Conservation (phyloP, 1,140 invertebrate genomes). For the Lysiphlebus fabarum region DNA sequence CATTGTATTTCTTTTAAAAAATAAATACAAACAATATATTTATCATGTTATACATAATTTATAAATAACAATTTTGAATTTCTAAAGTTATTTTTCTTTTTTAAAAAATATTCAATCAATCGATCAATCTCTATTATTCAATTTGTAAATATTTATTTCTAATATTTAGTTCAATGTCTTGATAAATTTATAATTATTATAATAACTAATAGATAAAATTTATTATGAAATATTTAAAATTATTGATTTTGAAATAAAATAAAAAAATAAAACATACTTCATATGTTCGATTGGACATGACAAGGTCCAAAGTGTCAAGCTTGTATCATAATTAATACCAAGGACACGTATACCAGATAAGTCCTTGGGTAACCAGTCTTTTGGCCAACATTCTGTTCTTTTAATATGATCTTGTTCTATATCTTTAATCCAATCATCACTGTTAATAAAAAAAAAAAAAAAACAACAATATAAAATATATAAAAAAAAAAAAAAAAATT, state of each 20-base stretch:
- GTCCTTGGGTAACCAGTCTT: conserved; percentile 76
- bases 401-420: conserved; percentile 42
- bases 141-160: too few species aligned
- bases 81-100: too few species aligned
- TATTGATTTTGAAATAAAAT: background rate
- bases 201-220: background rate
- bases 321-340: conserved; percentile 67
- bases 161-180: too few species aligned
- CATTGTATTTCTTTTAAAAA: conserved; percentile 50
- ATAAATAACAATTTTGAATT: too few species aligned
- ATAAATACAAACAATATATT: conserved; percentile 4
- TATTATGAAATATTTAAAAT: too few species aligned
- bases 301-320: conserved; percentile 63
- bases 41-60: conserved; percentile 1
- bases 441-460: conserved; percentile 26
- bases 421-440: conserved; percentile 42
- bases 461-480: too few species aligned
- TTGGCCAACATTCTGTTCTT: conserved; percentile 72
- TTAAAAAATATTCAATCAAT: too few species aligned
- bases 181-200: too few species aligned
- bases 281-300: conserved; percentile 57
- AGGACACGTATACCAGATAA: conserved; percentile 61
- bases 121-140: too few species aligned
- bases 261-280: conserved; percentile 45
- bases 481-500: too few species aligned